Percentiles rank a stretch among this genome's conserved stretches.
Conservation (phyloP, 2,888 invertebrate species). For the Lycia hirtaria region DNA sequence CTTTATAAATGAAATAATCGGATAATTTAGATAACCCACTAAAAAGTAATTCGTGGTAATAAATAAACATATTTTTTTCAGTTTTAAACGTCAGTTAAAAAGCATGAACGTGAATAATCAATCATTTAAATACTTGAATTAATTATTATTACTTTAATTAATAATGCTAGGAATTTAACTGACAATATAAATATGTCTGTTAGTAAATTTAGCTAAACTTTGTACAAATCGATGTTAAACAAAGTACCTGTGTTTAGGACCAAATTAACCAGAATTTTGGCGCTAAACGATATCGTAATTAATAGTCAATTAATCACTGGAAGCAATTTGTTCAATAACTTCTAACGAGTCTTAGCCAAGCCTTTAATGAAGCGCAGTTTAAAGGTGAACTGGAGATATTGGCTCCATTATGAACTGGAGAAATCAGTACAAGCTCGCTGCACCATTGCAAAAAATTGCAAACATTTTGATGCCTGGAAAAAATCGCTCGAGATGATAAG, state of each 20-base stretch:
- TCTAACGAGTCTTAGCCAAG: slow-evolving; percentile 63
- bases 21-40: too few species aligned
- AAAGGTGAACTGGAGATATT: slow-evolving; percentile 42
- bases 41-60: too few species aligned
- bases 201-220: slow-evolving; percentile 1
- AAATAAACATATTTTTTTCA: too few species aligned
- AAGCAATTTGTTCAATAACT: slow-evolving; percentile 78
- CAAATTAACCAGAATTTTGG: slow-evolving; percentile 61
- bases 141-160: too few species aligned
- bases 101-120: too few species aligned
- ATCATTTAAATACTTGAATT: too few species aligned
- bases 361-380: slow-evolving; percentile 60
- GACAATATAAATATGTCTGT: neutral
- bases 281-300: slow-evolving; percentile 81
- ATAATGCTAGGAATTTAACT: neutral
- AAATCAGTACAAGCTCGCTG: too few species aligned
- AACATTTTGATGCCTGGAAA: too few species aligned
- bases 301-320: slow-evolving; percentile 80
- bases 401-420: neutral
- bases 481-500: too few species aligned
- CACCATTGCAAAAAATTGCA: too few species aligned
- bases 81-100: too few species aligned
- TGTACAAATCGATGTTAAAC: slow-evolving; percentile 14
- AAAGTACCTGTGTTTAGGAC: slow-evolving; percentile 47
- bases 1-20: too few species aligned